Conservation (phyloP, 2,888 invertebrate genomes). For the Agriopis aurantiaria region DNA sequence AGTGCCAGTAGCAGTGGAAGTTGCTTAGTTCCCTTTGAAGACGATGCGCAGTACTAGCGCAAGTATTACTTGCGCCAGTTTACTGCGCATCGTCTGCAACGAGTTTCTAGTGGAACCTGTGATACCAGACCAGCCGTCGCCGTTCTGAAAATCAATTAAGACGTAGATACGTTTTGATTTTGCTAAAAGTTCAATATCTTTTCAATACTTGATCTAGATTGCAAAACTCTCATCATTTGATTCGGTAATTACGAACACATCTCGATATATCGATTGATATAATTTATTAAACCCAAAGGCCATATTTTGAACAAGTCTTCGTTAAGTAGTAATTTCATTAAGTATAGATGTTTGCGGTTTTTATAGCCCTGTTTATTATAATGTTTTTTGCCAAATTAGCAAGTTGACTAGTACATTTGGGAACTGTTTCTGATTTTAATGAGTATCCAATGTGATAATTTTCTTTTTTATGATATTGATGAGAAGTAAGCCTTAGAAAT, state of each 20-base stretch:
- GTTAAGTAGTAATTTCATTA: conserved; percentile 14
- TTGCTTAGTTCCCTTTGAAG: too few species aligned
- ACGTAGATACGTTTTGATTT: too few species aligned
- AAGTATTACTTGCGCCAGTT: too few species aligned
- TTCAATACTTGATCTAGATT: conserved; percentile 6
- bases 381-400: conserved; percentile 28
- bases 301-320: conserved; percentile 10
- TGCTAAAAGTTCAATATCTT: conserved; percentile 2
- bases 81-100: too few species aligned
- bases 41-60: too few species aligned
- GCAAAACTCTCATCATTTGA: conserved; percentile 14
- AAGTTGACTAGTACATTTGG: not conserved
- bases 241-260: conserved; percentile 16
- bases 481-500: not conserved
- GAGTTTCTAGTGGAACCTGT: too few species aligned
- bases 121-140: too few species aligned
- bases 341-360: conserved; percentile 18
- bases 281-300: conserved; percentile 23
- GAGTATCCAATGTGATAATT: conserved; percentile 22
- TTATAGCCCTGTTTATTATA: conserved; percentile 12
- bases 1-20: too few species aligned
- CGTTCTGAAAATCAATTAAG: too few species aligned
- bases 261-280: conserved; percentile 22
- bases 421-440: conserved; percentile 23
- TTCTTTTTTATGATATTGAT: conserved; percentile 12